phyloP scores from a whole-genome alignment of 2,113 vertebrate genomes.

The Eptesicus fuscus region DNA sequence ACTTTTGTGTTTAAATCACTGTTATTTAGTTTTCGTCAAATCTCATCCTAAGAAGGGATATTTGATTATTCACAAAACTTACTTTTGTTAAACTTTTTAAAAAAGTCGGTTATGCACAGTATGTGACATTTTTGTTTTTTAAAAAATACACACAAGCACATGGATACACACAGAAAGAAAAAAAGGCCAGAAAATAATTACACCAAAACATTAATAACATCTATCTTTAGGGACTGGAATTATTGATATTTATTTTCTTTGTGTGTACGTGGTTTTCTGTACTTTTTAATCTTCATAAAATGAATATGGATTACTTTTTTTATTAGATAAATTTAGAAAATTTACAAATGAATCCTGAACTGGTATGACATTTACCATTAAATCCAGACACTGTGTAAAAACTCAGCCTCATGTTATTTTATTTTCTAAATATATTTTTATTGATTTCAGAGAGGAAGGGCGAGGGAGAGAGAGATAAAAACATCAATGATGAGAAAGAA shows the following conservation, averaged over 20 bases:
- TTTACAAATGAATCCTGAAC: not conserved
- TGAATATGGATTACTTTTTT: constrained; percentile 10
- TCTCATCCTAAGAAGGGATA: not conserved
- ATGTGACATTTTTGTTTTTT: not conserved
- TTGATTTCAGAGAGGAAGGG: no score
- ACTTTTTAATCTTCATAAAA: not conserved
- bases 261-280: not conserved
- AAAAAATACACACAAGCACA: not conserved
- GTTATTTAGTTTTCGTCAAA: not conserved
- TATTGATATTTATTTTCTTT: not conserved
- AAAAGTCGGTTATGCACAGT: not conserved
- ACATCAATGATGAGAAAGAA: no score
- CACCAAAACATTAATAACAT: not conserved
- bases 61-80: not conserved
- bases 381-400: constrained; percentile 6
- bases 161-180: not conserved
- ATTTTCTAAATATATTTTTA: no score
- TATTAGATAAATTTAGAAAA: constrained; percentile 6
- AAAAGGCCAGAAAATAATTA: not conserved
- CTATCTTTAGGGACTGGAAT: not conserved
- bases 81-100: not conserved
- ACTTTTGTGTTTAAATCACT: not conserved
- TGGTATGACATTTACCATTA: not conserved
- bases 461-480: no score
- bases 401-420: not conserved